A percentile compares a stretch with the other conserved stretches of the same genome.
Conservation (phyloP, 1,140 invertebrate genomes). For the Bombus waltoni region DNA sequence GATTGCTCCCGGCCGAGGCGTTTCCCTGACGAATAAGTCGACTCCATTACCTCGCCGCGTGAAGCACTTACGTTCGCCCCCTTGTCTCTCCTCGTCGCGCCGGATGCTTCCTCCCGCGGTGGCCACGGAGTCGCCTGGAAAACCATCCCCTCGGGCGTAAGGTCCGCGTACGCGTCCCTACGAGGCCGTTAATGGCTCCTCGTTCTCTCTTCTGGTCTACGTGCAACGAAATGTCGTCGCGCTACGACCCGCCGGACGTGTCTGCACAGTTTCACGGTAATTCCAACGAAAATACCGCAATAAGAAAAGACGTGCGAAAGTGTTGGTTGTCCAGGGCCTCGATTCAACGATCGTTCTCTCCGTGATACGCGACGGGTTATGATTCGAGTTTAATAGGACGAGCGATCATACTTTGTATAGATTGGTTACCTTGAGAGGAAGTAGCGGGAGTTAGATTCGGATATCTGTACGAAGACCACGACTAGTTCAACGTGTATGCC, state of each 20-base stretch:
- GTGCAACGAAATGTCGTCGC: slow-evolving; percentile 43
- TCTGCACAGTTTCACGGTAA: slow-evolving; percentile 73
- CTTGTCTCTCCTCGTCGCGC: slow-evolving; percentile 10
- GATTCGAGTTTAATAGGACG: not conserved
- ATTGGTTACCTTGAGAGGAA: not conserved
- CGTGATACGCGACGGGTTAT: not conserved
- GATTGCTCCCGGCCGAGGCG: slow-evolving; percentile 55
- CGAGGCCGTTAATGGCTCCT: slow-evolving; percentile 56
- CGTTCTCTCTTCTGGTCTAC: slow-evolving; percentile 37
- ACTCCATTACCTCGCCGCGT: slow-evolving; percentile 68
- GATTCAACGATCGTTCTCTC: slow-evolving; percentile 16
- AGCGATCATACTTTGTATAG: not conserved
- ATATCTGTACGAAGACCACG: too few species aligned
- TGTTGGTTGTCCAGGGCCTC: not conserved
- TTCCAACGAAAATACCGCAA: slow-evolving; percentile 61
- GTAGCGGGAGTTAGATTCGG: too few species aligned
- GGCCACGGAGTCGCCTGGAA: slow-evolving; percentile 37
- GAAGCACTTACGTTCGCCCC: slow-evolving; percentile 61
- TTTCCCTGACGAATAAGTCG: slow-evolving; percentile 67
- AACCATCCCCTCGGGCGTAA: slow-evolving; percentile 56
- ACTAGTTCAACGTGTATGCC: not conserved
- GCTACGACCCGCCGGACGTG: slow-evolving; percentile 49
- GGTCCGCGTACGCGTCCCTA: slow-evolving; percentile 54
- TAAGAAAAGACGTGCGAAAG: slow-evolving; percentile 43
- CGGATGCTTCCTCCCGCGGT: slow-evolving; percentile 1